phyloP scores from a whole-genome alignment of 1,140 invertebrate species.

The Sminthurinus signatus region DNA sequence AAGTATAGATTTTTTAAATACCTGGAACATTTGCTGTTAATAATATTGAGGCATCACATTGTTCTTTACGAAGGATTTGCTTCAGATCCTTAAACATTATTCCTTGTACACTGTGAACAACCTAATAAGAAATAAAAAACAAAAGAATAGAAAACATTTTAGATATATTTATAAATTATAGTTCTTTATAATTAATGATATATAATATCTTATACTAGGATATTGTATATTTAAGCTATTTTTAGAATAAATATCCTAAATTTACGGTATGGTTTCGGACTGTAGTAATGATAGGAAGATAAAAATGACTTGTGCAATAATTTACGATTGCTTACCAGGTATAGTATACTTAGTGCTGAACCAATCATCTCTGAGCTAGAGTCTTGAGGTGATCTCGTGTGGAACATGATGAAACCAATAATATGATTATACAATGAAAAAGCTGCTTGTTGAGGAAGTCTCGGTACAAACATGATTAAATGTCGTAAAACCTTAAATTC shows the following conservation, averaged over 20 bases:
- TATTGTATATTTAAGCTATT: no score
- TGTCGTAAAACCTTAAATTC: constrained; percentile 71
- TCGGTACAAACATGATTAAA: constrained; percentile 84
- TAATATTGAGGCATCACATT: constrained; percentile 95
- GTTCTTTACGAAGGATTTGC: constrained; percentile 96
- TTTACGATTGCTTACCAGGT: constrained; percentile 94
- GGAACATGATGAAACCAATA: constrained; percentile 99
- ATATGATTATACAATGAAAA: constrained; percentile 99
- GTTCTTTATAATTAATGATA: no score
- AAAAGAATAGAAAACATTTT: no score
- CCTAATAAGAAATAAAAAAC: no score
- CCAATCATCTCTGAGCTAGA: constrained; percentile 88
- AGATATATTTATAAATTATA: no score
- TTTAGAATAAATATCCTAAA: no score
- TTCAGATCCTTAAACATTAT: constrained; percentile 99
- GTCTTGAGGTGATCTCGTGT: constrained; percentile 89
- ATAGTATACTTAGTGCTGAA: constrained; percentile 85
- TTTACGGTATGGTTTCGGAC: constrained; percentile 24
- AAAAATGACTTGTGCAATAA: no score
- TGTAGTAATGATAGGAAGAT: background rate
- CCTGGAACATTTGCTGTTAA: constrained; percentile 97
- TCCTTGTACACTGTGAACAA: constrained; percentile 93
- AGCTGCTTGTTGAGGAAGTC: constrained; percentile 92
- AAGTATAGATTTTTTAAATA: no score
- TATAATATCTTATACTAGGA: no score